Conservation (phyloP, 23 tunicate genomes). For the Trididemnum miniatum region DNA sequence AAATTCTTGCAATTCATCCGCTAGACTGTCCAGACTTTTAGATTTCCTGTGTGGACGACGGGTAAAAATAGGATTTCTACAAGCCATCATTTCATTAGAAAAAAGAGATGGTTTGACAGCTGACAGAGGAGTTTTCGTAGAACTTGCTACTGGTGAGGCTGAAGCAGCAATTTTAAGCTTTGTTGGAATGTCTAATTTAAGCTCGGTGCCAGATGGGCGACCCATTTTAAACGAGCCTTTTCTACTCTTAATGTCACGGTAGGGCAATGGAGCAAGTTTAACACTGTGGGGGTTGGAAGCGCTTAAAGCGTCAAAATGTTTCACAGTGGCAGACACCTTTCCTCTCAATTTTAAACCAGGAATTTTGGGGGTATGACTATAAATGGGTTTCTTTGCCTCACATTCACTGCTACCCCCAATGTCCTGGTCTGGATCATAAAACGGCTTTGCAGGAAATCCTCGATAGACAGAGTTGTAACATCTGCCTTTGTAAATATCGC, state of each 20-base stretch:
- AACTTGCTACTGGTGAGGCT: not conserved
- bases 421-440: not conserved
- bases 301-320: constrained; percentile 3
- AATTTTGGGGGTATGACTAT: not conserved
- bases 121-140: not conserved
- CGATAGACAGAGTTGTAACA: not conserved
- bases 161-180: constrained; percentile 2
- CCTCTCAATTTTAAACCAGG: not conserved
- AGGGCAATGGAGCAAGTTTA: constrained; percentile 45
- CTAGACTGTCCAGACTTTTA: constrained; percentile 24
- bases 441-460: not conserved
- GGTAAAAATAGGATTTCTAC: not conserved
- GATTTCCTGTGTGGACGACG: constrained; percentile 1
- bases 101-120: not conserved
- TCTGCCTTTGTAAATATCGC: no score
- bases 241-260: not conserved
- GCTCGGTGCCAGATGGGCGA: not conserved
- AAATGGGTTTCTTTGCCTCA: not conserved
- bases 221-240: constrained; percentile 27
- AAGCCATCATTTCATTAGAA: not conserved
- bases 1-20: not conserved
- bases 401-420: not conserved
- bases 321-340: constrained; percentile 18
- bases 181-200: constrained; percentile 18
- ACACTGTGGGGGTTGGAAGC: not conserved